Conservation (phyloP, 2,797 vertebrate genomes). For the Pteropus rufus region DNA sequence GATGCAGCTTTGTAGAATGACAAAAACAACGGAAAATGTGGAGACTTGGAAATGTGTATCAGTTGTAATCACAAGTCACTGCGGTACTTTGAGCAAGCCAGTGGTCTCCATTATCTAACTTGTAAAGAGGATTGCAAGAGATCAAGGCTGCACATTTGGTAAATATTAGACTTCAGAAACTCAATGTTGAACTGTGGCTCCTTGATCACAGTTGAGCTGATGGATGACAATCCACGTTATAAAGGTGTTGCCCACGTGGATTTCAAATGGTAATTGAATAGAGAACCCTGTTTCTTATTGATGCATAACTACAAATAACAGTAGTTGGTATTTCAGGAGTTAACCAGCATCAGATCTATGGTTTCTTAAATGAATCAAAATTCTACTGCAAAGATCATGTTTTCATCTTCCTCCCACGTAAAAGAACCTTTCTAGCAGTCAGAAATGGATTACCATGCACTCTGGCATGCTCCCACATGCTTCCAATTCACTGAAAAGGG, state of each 20-base stretch:
- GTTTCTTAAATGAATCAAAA: conserved; percentile 6
- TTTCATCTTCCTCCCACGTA: background rate
- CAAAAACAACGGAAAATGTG: background rate
- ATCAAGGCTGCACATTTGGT: conserved; percentile 55
- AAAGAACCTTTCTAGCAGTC: background rate
- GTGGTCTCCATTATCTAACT: background rate
- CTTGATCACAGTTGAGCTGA: conserved; percentile 56
- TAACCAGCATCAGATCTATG: background rate
- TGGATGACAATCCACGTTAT: conserved; percentile 19
- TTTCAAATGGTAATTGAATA: conserved; percentile 27
- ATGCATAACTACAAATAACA: background rate
- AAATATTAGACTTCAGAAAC: conserved; percentile 65
- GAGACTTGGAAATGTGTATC: background rate
- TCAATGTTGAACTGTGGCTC: background rate
- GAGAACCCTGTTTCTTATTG: background rate
- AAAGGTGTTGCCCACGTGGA: conserved; percentile 60
- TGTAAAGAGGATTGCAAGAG: background rate
- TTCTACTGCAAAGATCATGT: background rate
- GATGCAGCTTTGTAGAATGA: background rate
- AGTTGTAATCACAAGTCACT: background rate
- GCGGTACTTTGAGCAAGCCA: background rate
- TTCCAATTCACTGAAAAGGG: background rate
- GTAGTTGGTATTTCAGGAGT: background rate
- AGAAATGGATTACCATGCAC: background rate
- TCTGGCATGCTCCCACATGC: background rate